Percentiles rank a stretch among this genome's conserved stretches.
Conservation (phyloP, 2,888 invertebrate species). For the Melanophora roralis region DNA sequence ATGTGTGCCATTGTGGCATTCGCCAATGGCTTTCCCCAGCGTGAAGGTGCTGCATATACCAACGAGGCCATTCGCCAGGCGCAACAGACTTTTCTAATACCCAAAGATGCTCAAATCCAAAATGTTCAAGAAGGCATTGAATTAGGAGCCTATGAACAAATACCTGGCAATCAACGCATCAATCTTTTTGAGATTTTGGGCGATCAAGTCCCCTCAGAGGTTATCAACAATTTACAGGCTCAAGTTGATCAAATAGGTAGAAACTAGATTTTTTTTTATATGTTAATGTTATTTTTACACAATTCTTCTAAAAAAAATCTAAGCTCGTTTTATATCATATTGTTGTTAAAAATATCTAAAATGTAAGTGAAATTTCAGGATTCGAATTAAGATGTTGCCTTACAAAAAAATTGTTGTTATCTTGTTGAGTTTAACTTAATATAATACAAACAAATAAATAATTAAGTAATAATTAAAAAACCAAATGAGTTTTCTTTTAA, state of each 20-base stretch:
- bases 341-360: no score
- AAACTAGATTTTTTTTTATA: slow-evolving; percentile 75
- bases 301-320: not conserved
- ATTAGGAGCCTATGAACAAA: slow-evolving; percentile 90
- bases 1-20: slow-evolving; percentile 66
- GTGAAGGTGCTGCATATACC: slow-evolving; percentile 89
- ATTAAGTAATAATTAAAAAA: not conserved
- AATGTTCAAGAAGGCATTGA: slow-evolving; percentile 92
- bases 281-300: no score
- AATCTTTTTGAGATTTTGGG: slow-evolving; percentile 90
- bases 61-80: slow-evolving; percentile 92
- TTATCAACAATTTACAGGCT: slow-evolving; percentile 90
- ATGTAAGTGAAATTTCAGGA: not conserved
- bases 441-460: not conserved
- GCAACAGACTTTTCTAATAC: slow-evolving; percentile 89
- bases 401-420: not conserved
- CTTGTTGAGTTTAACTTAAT: not conserved
- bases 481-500: not conserved
- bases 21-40: slow-evolving; percentile 76
- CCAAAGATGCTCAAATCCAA: slow-evolving; percentile 91
- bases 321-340: slow-evolving; percentile 4
- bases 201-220: slow-evolving; percentile 90
- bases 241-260: slow-evolving; percentile 91
- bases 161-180: slow-evolving; percentile 90
- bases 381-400: not conserved